phyloP scores from a whole-genome alignment of 2,797 vertebrate species.

The Botia almorhae region DNA sequence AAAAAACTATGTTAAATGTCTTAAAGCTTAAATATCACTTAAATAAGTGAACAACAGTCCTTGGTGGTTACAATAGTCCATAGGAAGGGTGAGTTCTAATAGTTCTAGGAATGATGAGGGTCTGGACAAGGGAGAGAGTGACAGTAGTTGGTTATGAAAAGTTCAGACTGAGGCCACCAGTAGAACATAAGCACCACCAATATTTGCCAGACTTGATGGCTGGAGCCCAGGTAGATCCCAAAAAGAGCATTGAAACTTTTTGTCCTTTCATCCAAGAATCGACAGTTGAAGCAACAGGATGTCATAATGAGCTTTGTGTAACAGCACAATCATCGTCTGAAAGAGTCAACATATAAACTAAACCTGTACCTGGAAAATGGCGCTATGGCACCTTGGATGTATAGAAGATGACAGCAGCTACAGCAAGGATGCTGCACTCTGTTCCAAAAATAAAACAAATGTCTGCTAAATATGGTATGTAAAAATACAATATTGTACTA shows the following conservation, averaged over 20 bases:
- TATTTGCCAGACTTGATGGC: conserved; percentile 96
- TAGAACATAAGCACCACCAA: conserved; percentile 94
- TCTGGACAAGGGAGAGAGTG: conserved; percentile 88
- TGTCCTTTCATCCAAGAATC: too few species aligned
- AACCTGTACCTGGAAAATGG: conserved; percentile 89
- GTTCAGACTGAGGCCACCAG: conserved; percentile 96
- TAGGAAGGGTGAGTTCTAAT: too few species aligned
- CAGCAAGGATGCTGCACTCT: conserved; percentile 89
- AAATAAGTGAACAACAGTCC: conserved; percentile 8
- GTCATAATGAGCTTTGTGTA: background rate
- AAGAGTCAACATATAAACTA: background rate
- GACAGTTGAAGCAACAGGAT: too few species aligned
- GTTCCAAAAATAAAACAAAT: conserved; percentile 73
- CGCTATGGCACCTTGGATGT: conserved; percentile 95
- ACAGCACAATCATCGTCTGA: background rate
- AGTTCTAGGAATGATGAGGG: conserved; percentile 68
- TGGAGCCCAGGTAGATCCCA: conserved; percentile 86
- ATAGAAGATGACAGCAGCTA: conserved; percentile 90
- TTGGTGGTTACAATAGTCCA: conserved; percentile 58
- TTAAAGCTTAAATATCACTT: conserved; percentile 7
- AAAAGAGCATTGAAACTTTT: background rate
- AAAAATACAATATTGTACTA: too few species aligned
- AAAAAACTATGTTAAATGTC: background rate
- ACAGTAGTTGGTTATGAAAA: conserved; percentile 91
- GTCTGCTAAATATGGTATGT: too few species aligned